These are phyloP conservation scores for Drosophila aldrichi DNA, from an alignment of 2,888 invertebrate genomes.

Conservation along the genomic window DNA sequence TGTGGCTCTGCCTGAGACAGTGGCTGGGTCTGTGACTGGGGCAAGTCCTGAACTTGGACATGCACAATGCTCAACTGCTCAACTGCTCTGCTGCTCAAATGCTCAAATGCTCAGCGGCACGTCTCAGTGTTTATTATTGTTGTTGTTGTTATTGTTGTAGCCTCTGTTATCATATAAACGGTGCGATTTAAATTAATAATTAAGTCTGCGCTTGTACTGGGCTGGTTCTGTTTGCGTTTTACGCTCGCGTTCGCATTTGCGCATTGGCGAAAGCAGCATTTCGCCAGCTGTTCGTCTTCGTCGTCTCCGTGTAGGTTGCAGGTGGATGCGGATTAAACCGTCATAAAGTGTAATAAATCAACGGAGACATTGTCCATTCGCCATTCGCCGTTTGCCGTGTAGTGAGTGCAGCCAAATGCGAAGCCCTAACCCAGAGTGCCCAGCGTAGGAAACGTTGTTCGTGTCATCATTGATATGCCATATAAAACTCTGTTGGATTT, in stretches of 20 bases:
- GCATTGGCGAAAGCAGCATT: slow-evolving; percentile 19
- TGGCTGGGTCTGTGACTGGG: slow-evolving; percentile 10
- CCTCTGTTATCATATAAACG: slow-evolving; percentile 75
- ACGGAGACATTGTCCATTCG: slow-evolving; percentile 55
- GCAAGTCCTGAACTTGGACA: slow-evolving; percentile 57
- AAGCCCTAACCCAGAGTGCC: slow-evolving; percentile 25
- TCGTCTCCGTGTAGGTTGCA: slow-evolving; percentile 36
- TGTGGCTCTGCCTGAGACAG: not conserved
- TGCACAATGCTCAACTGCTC: slow-evolving; percentile 77
- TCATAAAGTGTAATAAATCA: slow-evolving; percentile 64
- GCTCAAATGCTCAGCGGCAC: slow-evolving; percentile 74
- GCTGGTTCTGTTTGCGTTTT: slow-evolving; percentile 2
- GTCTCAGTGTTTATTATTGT: slow-evolving; percentile 56
- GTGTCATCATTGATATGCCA: slow-evolving; percentile 38
- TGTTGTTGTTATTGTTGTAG: not conserved
- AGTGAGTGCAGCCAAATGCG: slow-evolving; percentile 63
- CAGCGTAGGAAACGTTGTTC: slow-evolving; percentile 37
- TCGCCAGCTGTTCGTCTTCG: slow-evolving; percentile 37
- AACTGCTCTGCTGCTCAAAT: slow-evolving; percentile 54
- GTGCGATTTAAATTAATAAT: slow-evolving; percentile 81
- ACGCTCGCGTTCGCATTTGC: not conserved
- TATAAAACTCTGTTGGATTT: slow-evolving; percentile 22
- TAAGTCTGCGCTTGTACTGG: slow-evolving; percentile 45
- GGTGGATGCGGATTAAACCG: slow-evolving; percentile 58
- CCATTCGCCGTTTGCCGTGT: slow-evolving; percentile 1